A percentile compares a stretch with the other conserved stretches of the same genome.
These are phyloP conservation scores for Podarcis raffonei DNA, from an alignment of 2,113 vertebrate genomes.

Conservation along the genomic window DNA sequence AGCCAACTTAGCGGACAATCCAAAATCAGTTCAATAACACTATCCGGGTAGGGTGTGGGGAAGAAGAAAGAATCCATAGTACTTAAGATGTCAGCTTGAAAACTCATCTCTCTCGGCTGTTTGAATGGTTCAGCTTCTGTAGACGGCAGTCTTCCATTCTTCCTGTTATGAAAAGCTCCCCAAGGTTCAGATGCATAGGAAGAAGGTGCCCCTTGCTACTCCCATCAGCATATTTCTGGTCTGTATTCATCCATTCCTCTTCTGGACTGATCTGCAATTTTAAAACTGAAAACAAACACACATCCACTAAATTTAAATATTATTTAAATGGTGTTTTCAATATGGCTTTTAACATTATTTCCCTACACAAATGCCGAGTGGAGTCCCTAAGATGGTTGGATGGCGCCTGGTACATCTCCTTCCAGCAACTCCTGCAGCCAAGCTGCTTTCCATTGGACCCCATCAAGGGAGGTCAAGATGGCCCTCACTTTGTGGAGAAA, in stretches of 20 bases:
- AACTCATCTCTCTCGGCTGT: background rate
- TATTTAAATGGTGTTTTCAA: no score
- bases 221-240: background rate
- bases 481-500: no score
- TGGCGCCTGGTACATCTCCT: no score
- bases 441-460: no score
- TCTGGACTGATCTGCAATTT: background rate
- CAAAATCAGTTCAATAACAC: background rate
- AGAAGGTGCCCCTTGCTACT: background rate
- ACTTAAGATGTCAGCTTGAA: background rate
- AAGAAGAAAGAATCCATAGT: background rate
- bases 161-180: background rate
- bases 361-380: no score
- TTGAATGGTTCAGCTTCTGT: background rate
- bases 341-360: no score
- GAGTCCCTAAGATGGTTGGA: no score
- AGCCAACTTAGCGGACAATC: no score
- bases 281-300: background rate
- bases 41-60: no score
- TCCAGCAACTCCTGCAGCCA: no score
- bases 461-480: no score
- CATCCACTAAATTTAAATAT: no score
- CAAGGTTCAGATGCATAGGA: background rate
- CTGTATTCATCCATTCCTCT: background rate
- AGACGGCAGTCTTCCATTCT: background rate